Conservation (phyloP, 2,797 vertebrate genomes). For the Coregonus ussuriensis region DNA sequence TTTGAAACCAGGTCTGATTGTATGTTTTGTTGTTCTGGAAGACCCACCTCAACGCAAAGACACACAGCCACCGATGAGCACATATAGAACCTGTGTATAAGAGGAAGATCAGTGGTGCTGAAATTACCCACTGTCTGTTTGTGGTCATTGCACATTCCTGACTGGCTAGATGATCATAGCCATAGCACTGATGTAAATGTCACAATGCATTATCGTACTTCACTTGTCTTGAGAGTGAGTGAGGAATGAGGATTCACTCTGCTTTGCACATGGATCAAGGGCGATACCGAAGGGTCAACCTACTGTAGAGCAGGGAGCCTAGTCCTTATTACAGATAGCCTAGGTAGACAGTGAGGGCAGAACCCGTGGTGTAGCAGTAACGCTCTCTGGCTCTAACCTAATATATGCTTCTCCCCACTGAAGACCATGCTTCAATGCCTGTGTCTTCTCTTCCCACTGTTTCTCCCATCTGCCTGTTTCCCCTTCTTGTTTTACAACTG, state of each 20-base stretch:
- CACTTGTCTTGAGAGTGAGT: constrained; percentile 37
- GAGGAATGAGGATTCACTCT: constrained; percentile 23
- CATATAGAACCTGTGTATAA: constrained; percentile 29
- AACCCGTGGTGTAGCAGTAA: constrained; percentile 4
- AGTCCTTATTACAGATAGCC: constrained; percentile 32
- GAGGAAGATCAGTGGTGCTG: constrained; percentile 25
- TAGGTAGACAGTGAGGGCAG: neutral
- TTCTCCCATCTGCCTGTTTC: too few species aligned
- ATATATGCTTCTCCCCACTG: neutral
- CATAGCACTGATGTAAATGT: constrained; percentile 61
- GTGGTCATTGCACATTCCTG: constrained; percentile 4
- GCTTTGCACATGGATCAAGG: constrained; percentile 20
- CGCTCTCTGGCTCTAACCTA: neutral
- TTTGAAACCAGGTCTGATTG: neutral
- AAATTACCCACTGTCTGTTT: constrained; percentile 56
- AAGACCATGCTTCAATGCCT: neutral
- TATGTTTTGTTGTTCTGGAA: neutral
- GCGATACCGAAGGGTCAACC: constrained; percentile 25
- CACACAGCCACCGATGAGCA: neutral
- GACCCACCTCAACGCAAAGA: neutral
- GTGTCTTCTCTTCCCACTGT: too few species aligned
- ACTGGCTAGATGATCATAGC: constrained; percentile 58
- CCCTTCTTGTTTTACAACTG: too few species aligned
- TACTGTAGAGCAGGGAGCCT: constrained; percentile 41
- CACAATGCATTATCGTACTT: constrained; percentile 66